These are phyloP conservation scores for Craseonycteris thonglongyai DNA, from an alignment of 2,113 vertebrate genomes.

Conservation along the genomic window DNA sequence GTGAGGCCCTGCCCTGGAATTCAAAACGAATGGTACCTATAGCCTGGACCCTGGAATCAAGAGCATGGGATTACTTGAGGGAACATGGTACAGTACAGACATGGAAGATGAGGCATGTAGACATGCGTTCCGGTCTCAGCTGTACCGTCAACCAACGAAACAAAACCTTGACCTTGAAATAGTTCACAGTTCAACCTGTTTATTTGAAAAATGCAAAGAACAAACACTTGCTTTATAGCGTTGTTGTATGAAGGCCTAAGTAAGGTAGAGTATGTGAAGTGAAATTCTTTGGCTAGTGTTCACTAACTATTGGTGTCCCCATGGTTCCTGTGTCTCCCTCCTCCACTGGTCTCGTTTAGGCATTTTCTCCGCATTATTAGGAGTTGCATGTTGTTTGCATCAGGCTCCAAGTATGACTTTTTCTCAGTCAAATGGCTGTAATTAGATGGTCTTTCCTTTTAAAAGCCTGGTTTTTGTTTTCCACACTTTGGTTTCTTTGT, in stretches of 20 bases:
- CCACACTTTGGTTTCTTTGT: neutral
- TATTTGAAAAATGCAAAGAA: neutral
- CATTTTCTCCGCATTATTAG: neutral
- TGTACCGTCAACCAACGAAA: neutral
- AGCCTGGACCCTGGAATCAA: neutral
- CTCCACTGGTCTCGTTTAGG: neutral
- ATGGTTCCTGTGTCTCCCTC: rapidly evolving
- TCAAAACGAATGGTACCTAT: neutral
- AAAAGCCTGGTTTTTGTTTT: slow-evolving; percentile 31
- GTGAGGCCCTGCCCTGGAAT: neutral
- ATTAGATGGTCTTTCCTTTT: neutral
- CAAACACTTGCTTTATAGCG: neutral
- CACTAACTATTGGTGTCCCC: neutral
- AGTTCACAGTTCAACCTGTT: neutral
- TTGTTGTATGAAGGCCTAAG: neutral
- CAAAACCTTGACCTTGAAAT: neutral
- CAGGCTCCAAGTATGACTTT: neutral
- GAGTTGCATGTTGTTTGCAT: neutral
- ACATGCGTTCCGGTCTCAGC: neutral
- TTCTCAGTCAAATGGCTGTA: neutral
- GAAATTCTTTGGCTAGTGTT: neutral
- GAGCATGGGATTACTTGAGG: neutral
- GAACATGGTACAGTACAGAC: rapidly evolving
- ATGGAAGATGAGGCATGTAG: neutral
- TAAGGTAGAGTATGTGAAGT: neutral